Base-by-base conservation (phyloP, 2,888 invertebrate species). In the Archaeoteleia sp. region DNA sequence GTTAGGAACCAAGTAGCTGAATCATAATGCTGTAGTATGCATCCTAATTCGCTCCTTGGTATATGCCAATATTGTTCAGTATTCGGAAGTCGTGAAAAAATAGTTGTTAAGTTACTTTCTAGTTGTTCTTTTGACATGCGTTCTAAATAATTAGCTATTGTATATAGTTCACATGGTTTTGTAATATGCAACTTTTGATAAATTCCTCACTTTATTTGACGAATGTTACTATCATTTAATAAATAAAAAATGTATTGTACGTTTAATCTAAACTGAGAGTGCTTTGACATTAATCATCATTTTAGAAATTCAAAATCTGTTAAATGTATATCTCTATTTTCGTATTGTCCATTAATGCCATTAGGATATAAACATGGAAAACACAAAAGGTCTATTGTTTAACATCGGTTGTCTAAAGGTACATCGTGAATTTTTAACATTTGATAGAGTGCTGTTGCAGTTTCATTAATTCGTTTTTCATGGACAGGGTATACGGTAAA, bases 231-330 rank as follows among this genome's bases (percentile, higher is more conserved):
- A 40, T 76, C 61, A 45, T 73, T 58, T 34, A 76, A 60, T 37
- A 74, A 66, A 51, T 61, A 75, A 63, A 78, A 78, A n/a, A 77
- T 34, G 49, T 75, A 76, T 48, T 75, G 75, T 25, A 58, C 55
- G 60, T 78, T 73, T 27, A 62, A 30, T 14, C 76, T 35, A 62
- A 74, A 78, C 37, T 65, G 61, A 10, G 71, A 43, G 58, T 75
- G 54, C 12, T 48, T 63, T 8, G 75, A 78, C 55, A 67, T 62
- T n/a, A 78, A 27, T 54, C 54, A 42, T 4, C 39, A 29, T 58
- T 75, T 76, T 13, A 73, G 67, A 43, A 58, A 73, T 45, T 74
- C 67, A 34, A 57, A 65, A 39, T 67, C 53, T 2, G 53, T 48
- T 1, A 78, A 34, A 35, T 49, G 62, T 10, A 60, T 30, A 10